A percentile compares a stretch with the other conserved stretches of the same genome.
Conservation (phyloP, 23 tunicate genomes). For the Oikopleura vanhoeffeni region DNA sequence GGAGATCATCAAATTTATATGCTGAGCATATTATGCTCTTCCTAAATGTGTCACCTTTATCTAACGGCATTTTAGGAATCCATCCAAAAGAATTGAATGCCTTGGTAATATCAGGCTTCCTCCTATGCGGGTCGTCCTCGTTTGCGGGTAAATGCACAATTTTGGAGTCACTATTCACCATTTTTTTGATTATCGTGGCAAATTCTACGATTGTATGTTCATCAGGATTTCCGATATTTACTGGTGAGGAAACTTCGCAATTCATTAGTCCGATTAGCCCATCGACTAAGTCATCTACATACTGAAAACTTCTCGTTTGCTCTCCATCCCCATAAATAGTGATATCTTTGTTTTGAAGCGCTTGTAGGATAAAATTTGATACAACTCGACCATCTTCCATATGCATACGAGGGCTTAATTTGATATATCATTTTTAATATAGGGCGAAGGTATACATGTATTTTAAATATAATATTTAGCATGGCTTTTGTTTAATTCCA, state of each 20-base stretch:
- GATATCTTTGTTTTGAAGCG: neutral
- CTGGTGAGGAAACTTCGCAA: neutral
- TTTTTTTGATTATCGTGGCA: constrained; percentile 29
- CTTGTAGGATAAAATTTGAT: constrained; percentile 68
- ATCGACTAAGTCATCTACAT: neutral
- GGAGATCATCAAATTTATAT: no score
- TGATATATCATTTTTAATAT: no score
- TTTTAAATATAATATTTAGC: no score
- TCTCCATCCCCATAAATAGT: neutral
- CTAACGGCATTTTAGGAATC: constrained; percentile 23
- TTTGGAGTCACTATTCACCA: constrained; percentile 23
- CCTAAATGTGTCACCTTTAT: neutral
- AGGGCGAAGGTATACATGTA: no score
- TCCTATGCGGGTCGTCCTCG: constrained; percentile 57
- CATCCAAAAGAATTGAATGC: constrained; percentile 34
- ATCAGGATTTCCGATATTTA: constrained; percentile 48
- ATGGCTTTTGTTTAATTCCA: no score
- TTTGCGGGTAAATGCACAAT: constrained; percentile 42
- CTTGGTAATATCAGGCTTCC: constrained; percentile 80
- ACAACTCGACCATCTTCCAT: constrained; percentile 96
- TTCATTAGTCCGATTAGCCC: neutral
- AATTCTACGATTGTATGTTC: constrained; percentile 59
- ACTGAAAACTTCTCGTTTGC: neutral
- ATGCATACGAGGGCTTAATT: constrained; percentile 96
- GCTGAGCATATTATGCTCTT: no score